Evolutionary conservation across 2,113 vertebrate species (phyloP).

Genomic region (Macaca fascicularis): T2T-MFA8v1.1 NC_088389.1:101672501-101673000

Average conservation of each 20-base stretch:
- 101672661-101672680: not conserved
- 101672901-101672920: not conserved
- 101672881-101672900: not conserved
- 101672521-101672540: not conserved
- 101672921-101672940: conserved; percentile 14
- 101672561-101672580: not conserved
- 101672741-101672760: not conserved
- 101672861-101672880: too few species aligned
- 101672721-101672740: not conserved
- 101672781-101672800: not conserved
- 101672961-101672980: not conserved
- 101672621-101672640: not conserved
- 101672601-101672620: not conserved
- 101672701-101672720: not conserved
- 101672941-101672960: not conserved
- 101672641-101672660: not conserved
- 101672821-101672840: not conserved
- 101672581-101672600: not conserved
- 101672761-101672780: not conserved
- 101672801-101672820: not conserved
- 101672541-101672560: not conserved
- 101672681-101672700: not conserved
- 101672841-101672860: not conserved
- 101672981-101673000: not conserved
- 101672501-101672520: not conserved